Base-by-base conservation (phyloP, 2,113 vertebrate species). In the Periophthalmodon schlosseri region DNA sequence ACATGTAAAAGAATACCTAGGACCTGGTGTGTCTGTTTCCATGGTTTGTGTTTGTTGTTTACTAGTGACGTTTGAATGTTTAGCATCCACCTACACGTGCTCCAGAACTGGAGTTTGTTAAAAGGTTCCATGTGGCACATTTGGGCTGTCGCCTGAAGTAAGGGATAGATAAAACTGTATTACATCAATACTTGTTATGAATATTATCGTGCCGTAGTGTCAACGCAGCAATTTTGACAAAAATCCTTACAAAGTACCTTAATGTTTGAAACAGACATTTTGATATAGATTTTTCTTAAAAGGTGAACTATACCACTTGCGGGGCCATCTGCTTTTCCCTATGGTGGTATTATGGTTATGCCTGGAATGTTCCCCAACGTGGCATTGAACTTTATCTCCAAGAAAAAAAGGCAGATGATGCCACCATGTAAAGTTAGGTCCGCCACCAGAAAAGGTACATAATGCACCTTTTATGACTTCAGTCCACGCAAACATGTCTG, bases 401-500 rank as follows among this genome's bases (percentile, higher is more conserved):
- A 10, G 9, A 44, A 44, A 44, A 39, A 44, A 44, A 9, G 9
- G 8, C 36, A 39, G 36, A 39, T 39, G 39, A 10, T 11, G 9
- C 39, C 39, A 10, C 39, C 10, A 8, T 10, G 10, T 10, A 44
- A 10, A 44, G 28, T 10, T 44, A 10, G 39, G 10, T 10, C 39
- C 39, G n/a, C 8, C 1, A 56, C 3, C 52, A 56, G 52, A 56
- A 10, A 56, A 56, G 20, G 8, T 8, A 56, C 52, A 56, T 56
- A 20, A n/a, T 56, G n/a, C n/a, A 10, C n/a, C 52, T 56, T n/a
- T n/a, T 20, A 28, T 28, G 39, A 44, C 39, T 44, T 10, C 1
- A 10, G 72, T 75, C 44, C 52, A 16, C 67, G 49, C 64, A n/a
- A 81, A 84, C 70, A 79, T 75, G 65, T 86, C 75, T 68, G 76